A percentile compares a stretch with the other conserved stretches of the same genome.
Conservation (phyloP, 2,113 vertebrate genomes). For the Sterrhoptilus dennistouni region DNA sequence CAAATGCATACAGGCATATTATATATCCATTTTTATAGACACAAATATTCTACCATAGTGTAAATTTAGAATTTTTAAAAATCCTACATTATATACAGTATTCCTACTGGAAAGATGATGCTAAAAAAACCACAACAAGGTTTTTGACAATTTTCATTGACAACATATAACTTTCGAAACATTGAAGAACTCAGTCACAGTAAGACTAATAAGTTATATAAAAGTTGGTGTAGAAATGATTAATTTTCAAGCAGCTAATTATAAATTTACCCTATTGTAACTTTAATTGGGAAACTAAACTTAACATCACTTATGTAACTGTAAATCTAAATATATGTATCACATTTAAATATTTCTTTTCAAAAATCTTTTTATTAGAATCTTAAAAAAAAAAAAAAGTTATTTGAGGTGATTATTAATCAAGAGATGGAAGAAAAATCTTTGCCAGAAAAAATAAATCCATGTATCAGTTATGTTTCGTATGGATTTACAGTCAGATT, state of each 20-base stretch:
- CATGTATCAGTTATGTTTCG: background rate
- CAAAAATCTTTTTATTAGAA: background rate
- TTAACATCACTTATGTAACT: background rate
- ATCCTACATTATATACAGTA: background rate
- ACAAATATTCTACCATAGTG: background rate
- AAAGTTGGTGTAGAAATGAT: background rate
- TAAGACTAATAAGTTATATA: background rate
- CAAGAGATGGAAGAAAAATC: background rate
- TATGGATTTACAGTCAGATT: background rate
- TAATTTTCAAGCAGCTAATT: background rate
- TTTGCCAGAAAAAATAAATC: background rate
- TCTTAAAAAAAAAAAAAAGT: background rate
- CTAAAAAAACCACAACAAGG: background rate
- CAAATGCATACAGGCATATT: background rate
- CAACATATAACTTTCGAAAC: background rate
- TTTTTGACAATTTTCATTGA: background rate
- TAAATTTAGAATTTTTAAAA: background rate
- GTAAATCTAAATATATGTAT: background rate
- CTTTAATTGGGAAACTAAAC: background rate
- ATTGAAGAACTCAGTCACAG: background rate
- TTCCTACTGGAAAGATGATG: background rate
- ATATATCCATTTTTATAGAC: background rate
- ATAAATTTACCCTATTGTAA: background rate
- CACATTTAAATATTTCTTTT: background rate
- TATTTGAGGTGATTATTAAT: background rate